Conservation (phyloP, 37 sponge, comb jelly and placozoan genomes). For the Bolinopsis microptera region DNA sequence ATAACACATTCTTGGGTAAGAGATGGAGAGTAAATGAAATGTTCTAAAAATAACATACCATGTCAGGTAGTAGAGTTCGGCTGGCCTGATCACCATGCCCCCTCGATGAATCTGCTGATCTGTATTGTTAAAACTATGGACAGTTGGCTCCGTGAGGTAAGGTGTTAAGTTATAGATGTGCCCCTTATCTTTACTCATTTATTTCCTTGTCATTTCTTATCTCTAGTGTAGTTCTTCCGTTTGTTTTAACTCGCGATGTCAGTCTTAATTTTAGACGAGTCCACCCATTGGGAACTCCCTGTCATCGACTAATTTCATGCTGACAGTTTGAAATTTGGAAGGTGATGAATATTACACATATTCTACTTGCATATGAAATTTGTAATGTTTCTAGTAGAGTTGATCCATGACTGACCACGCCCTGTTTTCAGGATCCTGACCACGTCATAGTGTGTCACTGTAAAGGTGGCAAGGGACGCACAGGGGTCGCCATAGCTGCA, state of each 20-base stretch:
- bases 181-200: not conserved
- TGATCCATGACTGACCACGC: not conserved
- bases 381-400: not conserved
- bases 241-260: not conserved
- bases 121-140: slow-evolving; percentile 71
- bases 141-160: slow-evolving; percentile 75
- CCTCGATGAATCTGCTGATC: slow-evolving; percentile 86
- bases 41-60: not conserved
- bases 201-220: not conserved
- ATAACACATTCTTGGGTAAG: not conserved
- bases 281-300: not conserved
- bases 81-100: slow-evolving; percentile 99
- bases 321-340: not conserved
- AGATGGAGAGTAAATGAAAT: not conserved
- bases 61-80: slow-evolving; percentile 93
- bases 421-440: slow-evolving; percentile 70
- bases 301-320: not conserved
- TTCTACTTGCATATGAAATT: not conserved
- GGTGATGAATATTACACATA: not conserved
- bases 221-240: not conserved
- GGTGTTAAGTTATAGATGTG: not conserved
- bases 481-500: slow-evolving; percentile 94
- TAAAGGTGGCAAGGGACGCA: slow-evolving; percentile 98
- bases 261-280: not conserved
- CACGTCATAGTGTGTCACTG: slow-evolving; percentile 97